phyloP scores from a whole-genome alignment of 2,797 vertebrate genomes.

The Clarias platycephalus region DNA sequence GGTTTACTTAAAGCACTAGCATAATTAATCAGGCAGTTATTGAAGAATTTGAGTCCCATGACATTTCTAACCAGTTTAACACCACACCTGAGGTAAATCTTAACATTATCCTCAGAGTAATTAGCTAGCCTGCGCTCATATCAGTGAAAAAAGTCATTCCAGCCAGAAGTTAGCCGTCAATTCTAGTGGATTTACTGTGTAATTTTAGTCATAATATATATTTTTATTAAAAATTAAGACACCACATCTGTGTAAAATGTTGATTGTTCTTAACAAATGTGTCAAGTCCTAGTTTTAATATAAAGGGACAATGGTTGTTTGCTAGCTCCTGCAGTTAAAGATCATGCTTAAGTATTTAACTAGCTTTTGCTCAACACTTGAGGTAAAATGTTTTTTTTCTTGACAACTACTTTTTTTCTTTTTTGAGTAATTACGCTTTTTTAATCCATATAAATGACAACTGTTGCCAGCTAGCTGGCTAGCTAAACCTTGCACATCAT shows the following conservation, averaged over 20 bases:
- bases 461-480: neutral
- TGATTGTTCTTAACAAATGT: neutral
- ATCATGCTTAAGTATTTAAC: no score
- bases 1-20: neutral
- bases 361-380: no score
- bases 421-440: neutral
- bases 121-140: no score
- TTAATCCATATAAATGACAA: neutral
- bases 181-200: neutral
- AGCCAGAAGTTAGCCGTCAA: no score
- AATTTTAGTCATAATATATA: neutral
- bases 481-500: neutral
- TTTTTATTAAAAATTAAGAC: neutral
- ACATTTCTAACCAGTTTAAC: neutral
- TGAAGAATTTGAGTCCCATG: neutral
- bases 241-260: neutral
- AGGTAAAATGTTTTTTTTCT: no score
- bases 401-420: no score
- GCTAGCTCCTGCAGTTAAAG: no score
- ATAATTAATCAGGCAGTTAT: neutral
- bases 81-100: neutral
- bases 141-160: no score
- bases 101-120: no score
- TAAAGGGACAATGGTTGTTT: no score
- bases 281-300: no score